Base-by-base conservation (phyloP, 2,888 invertebrate genomes). In the Amaurobius ferox region DNA sequence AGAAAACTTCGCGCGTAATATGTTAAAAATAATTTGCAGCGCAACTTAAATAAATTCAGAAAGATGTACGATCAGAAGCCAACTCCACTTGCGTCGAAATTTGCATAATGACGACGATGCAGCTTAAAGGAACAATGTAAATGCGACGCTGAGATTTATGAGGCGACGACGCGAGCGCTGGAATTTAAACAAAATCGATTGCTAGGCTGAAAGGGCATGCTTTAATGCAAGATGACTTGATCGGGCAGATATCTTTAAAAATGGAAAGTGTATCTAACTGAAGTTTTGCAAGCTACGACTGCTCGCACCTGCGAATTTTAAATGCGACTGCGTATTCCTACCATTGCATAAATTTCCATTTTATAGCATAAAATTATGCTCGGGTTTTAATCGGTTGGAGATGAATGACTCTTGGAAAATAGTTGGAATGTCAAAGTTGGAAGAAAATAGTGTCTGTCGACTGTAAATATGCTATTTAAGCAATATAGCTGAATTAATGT, bases 141-240 rank as follows among this genome's bases (percentile, higher is more conserved):
- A 66, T 32, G 32, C 66, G 7, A 32, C 32, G 35, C 30, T 32
- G 32, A 66, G 66, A 66, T 66, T 66, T 66, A 32, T 32, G 66
- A 32, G 32, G 32, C 66, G 13, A 32, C 66, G 35, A 32, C 66
- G 32, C 35, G 16, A 66, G 32, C 32, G 30, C 19, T n/a, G 66
- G 32, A 66, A 66, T 32, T 66, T 66, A 32, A 32, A 64, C 64
- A 64, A n/a, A 66, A 66, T 66, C 66, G 66, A 66, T 66, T n/a
- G 66, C 13, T 35, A n/a, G n/a, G 32, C 11, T 26, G 66, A 19
- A 66, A 30, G 66, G 30, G 23, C 19, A 32, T 32, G n/a, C 66
- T 66, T n/a, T 66, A 66, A 66, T 23, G 32, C 23, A 32, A 30
- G 32, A 19, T 9, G 66, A 66, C 66, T 32, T 66, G 19, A 44